Percentiles rank a stretch among this genome's conserved stretches.
phyloP scores from a whole-genome alignment of 2,113 vertebrate species.

The Ancistrus triradiatus region DNA sequence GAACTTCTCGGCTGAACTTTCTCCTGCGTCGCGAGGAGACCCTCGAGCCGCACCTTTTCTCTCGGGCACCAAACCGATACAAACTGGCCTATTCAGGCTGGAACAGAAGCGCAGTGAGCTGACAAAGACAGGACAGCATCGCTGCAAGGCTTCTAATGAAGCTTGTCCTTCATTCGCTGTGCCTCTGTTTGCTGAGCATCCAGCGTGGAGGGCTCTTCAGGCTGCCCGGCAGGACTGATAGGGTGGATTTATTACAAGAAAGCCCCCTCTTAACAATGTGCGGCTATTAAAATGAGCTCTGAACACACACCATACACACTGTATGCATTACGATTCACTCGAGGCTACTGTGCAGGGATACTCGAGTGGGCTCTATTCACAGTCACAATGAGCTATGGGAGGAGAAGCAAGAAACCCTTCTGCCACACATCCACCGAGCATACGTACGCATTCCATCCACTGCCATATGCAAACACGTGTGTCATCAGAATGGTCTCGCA shows the following conservation, averaged over 20 bases:
- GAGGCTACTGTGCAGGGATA: conserved; percentile 24
- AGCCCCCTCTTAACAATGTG: conserved; percentile 9
- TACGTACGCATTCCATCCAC: background rate
- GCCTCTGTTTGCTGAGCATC: conserved; percentile 27
- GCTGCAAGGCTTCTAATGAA: background rate
- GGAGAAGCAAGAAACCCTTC: conserved; percentile 26
- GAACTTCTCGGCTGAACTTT: conserved; percentile 15
- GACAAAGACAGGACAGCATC: conserved; percentile 19
- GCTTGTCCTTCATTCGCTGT: conserved; percentile 6
- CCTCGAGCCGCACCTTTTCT: no score
- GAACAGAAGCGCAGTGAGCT: conserved; percentile 2
- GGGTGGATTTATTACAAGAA: conserved; percentile 43
- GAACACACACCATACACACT: conserved; percentile 31
- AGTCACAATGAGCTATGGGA: conserved; percentile 28
- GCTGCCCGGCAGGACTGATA: conserved; percentile 20
- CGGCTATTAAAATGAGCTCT: conserved; percentile 26
- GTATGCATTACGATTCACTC: conserved; percentile 36
- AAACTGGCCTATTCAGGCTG: conserved; percentile 17
- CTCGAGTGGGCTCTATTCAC: conserved; percentile 41
- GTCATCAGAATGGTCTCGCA: no score
- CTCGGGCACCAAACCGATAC: no score
- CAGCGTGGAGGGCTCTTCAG: conserved; percentile 44
- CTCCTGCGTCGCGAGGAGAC: background rate
- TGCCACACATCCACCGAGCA: no score
- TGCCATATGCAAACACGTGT: background rate